These are phyloP conservation scores for Rhagophthalmus giganteus DNA, from an alignment of 2,888 invertebrate genomes.

Conservation along the genomic window DNA sequence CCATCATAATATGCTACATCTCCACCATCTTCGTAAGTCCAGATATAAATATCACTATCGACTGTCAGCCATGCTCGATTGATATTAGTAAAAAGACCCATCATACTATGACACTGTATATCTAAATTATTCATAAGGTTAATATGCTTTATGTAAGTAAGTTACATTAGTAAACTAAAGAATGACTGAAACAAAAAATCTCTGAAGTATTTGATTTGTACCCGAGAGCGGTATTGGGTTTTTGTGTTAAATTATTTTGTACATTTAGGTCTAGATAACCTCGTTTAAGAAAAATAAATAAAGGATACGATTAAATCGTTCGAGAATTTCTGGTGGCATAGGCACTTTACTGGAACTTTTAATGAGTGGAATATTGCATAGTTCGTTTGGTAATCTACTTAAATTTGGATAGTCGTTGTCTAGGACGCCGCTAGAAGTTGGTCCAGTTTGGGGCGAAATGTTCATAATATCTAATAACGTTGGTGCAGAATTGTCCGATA, in stretches of 20 bases:
- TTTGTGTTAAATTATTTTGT: no score
- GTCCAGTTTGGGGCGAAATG: conserved; percentile 65
- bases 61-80: conserved; percentile 96
- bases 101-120: conserved; percentile 93
- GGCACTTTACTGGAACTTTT: conserved; percentile 82
- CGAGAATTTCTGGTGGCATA: conserved; percentile 89
- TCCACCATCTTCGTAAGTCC: conserved; percentile 94
- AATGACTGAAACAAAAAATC: no score
- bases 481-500: conserved; percentile 71
- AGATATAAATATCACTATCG: conserved; percentile 96
- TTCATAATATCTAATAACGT: conserved; percentile 71
- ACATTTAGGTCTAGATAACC: no score
- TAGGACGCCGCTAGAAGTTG: conserved; percentile 86
- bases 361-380: conserved; percentile 73
- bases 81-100: conserved; percentile 97
- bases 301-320: conserved; percentile 94
- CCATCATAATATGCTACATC: conserved; percentile 98
- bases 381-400: conserved; percentile 68
- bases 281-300: no score
- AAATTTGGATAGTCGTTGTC: conserved; percentile 89
- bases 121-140: conserved; percentile 60
- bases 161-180: not conserved
- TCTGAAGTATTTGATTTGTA: no score
- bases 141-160: not conserved
- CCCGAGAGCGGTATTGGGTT: no score